Base-by-base conservation (phyloP, 2,888 invertebrate species). In the Deilephila elpenor region DNA sequence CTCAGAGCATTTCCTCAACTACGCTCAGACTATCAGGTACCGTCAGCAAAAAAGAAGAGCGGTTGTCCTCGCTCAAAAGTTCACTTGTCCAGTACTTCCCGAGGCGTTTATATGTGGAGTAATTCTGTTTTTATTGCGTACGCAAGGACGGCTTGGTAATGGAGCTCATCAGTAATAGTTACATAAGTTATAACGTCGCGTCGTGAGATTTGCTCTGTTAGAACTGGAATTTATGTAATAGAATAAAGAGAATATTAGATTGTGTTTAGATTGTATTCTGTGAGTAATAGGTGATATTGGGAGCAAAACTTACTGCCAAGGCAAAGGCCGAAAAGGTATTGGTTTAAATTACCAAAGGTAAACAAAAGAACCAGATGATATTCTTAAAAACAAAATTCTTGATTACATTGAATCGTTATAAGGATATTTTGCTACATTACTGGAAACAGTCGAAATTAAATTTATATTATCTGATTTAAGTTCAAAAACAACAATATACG, bases 1-100 rank as follows among this genome's bases (percentile, higher is more conserved):
- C 37, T 2, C n/a, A 25, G n/a, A 44, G n/a, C 20, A 64, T n/a
- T n/a, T 34, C 37, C 20, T 53, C 64, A 29, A 70, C 59, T 70
- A 70, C 61, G 25, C 20, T 20, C 53, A 19, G 71, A 78, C 79
- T 80, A 80, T 76, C 61, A 77, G 78, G 82, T 77, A 53, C 75
- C 78, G 59, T 56, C n/a, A 59, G 32, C 37, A 74, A 86, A 89
- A 89, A 88, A 90, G 90, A 91, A 83, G 90, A 89, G 88, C 84
- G 78, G 91, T 37, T 79, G 91, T 89, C 91, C 91, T 91, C 87
- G 90, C 70, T 76, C 78, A 91, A 44, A 91, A 91, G 88, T 89
- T 79, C 92, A 91, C 90, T 92, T 88, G 91, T 77, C 80, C 73
- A 78, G 85, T 83, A 89, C 86, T 90, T 89, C 86, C 89, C 86